These are phyloP conservation scores for Siniperca obscura DNA, from an alignment of 2,797 vertebrate species.

Conservation along the genomic window DNA sequence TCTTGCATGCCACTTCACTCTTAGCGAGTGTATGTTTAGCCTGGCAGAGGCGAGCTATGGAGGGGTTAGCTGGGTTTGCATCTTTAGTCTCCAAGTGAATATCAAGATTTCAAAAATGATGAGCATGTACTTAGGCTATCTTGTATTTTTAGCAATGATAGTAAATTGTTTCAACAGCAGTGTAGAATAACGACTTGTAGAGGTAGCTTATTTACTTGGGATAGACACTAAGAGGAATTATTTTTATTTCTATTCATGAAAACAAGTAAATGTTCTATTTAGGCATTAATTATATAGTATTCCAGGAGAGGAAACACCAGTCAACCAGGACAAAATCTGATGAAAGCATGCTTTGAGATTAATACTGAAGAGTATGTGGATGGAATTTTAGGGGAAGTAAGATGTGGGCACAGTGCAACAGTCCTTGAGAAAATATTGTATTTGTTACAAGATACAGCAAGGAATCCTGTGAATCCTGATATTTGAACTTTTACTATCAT, in stretches of 20 bases:
- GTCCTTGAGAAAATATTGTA: neutral
- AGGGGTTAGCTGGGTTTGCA: neutral
- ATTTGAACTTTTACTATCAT: constrained; percentile 42
- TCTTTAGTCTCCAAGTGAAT: constrained; percentile 1
- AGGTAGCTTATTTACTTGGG: neutral
- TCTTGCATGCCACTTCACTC: constrained; percentile 12
- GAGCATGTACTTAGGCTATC: neutral
- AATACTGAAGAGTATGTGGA: constrained; percentile 8
- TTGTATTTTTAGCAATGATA: neutral
- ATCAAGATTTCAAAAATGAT: neutral
- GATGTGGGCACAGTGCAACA: constrained; percentile 1
- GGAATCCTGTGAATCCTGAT: constrained; percentile 33
- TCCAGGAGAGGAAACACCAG: neutral
- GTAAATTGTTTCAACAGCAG: neutral
- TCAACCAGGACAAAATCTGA: neutral
- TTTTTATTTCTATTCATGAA: neutral
- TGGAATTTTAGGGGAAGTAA: constrained; percentile 6
- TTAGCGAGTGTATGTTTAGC: constrained; percentile 23
- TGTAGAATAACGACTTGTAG: neutral
- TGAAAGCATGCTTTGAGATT: constrained; percentile 6
- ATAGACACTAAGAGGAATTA: neutral
- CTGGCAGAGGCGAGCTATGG: constrained; percentile 2
- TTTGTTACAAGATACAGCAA: constrained; percentile 2
- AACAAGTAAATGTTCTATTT: neutral
- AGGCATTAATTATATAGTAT: neutral